These are phyloP conservation scores for Drosophila diplacantha DNA, from an alignment of 2,888 invertebrate species.

Conservation along the genomic window DNA sequence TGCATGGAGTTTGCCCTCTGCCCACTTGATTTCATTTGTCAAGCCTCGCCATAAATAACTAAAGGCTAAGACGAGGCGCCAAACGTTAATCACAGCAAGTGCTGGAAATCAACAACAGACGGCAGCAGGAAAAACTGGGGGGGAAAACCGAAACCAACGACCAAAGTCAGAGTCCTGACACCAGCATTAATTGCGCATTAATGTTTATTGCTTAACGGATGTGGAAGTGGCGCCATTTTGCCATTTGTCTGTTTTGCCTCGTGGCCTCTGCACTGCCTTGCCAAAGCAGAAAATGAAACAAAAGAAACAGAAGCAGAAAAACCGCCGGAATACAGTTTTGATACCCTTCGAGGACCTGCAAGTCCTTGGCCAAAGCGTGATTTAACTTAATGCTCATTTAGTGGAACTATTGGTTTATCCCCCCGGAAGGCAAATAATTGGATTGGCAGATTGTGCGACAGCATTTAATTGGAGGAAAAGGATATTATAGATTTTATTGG, in stretches of 20 bases:
- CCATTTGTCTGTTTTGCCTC: constrained; percentile 43
- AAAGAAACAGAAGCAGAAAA: constrained; percentile 13
- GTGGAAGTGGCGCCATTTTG: constrained; percentile 70
- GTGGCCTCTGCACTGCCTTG: constrained; percentile 12
- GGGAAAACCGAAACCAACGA: constrained; percentile 6
- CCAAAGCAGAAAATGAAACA: background rate
- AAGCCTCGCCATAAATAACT: constrained; percentile 50
- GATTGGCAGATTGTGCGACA: constrained; percentile 35
- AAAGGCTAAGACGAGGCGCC: constrained; percentile 42
- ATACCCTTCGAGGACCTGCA: constrained; percentile 28
- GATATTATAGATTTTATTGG: constrained; percentile 31
- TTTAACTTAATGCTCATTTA: constrained; percentile 31
- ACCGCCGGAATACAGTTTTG: constrained; percentile 29
- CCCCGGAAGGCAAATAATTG: constrained; percentile 27
- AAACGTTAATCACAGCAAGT: constrained; percentile 58
- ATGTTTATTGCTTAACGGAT: constrained; percentile 70
- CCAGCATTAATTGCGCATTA: constrained; percentile 71
- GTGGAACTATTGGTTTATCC: constrained; percentile 32
- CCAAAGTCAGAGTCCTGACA: constrained; percentile 52
- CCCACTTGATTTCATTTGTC: constrained; percentile 44
- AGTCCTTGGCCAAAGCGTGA: constrained; percentile 21
- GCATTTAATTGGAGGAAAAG: constrained; percentile 22
- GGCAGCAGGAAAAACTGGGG: constrained; percentile 9
- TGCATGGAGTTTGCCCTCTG: constrained; percentile 20
- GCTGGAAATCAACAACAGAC: constrained; percentile 60